These are phyloP conservation scores for Rhinopomastus cyanomelas DNA, from an alignment of 2,113 vertebrate species.

Conservation along the genomic window DNA sequence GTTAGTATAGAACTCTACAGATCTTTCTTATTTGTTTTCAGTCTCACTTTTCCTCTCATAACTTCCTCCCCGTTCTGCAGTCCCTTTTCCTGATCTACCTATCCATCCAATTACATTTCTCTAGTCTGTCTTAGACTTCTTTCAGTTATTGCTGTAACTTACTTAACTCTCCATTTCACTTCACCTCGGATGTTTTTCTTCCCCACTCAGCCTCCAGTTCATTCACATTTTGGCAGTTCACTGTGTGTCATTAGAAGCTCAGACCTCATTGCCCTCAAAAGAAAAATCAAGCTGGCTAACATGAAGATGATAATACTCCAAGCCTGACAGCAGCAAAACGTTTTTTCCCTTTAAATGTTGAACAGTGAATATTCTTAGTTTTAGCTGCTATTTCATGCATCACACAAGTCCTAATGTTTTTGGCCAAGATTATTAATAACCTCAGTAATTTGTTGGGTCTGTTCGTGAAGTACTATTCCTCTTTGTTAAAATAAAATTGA, in stretches of 20 bases:
- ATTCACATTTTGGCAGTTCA: not conserved
- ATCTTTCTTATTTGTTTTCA: not conserved
- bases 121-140: not conserved
- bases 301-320: not conserved
- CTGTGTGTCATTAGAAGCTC: not conserved
- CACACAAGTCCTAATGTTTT: not conserved
- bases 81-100: not conserved
- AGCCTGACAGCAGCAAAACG: not conserved
- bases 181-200: not conserved
- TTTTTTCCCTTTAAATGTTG: not conserved
- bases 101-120: not conserved
- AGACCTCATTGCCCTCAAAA: too few species aligned
- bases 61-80: not conserved
- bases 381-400: not conserved
- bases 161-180: not conserved
- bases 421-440: not conserved
- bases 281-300: not conserved
- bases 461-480: not conserved
- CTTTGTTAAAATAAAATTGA: not conserved
- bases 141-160: not conserved
- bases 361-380: not conserved
- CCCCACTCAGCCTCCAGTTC: not conserved
- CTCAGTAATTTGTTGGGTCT: not conserved
- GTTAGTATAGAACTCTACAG: rapidly evolving
- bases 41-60: not conserved